Evolutionary conservation across 2,797 vertebrate genomes (phyloP).

Genomic region (Pteronotus mesoamericanus): DNA sequence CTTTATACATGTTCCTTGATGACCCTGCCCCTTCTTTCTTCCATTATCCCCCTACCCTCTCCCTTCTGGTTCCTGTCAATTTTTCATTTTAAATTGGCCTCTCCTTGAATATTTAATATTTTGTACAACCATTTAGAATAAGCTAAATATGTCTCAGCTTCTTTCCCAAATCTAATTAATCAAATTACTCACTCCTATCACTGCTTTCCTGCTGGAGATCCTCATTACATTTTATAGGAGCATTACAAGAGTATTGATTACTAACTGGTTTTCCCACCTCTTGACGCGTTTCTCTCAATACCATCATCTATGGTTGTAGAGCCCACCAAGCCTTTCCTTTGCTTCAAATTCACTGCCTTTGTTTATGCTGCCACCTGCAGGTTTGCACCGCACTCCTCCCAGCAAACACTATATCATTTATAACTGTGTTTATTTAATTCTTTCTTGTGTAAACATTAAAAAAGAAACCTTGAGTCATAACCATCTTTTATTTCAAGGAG

Average conservation of each 20-base stretch:
- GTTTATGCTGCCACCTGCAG: background rate
- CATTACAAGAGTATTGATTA: background rate
- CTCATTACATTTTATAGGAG: background rate
- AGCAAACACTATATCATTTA: background rate
- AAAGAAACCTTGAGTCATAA: background rate
- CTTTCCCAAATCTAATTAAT: background rate
- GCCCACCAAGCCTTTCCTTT: background rate
- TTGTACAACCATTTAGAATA: background rate
- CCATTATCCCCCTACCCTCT: too few relatives aligned
- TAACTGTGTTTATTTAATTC: background rate
- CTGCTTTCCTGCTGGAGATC: background rate
- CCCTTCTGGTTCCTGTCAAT: too few relatives aligned
- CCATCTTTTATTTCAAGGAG: background rate
- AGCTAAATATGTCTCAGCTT: background rate
- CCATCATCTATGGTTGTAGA: fast-evolving
- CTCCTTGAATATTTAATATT: background rate
- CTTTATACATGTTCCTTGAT: too few relatives aligned
- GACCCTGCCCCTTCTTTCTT: too few relatives aligned
- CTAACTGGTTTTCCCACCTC: background rate
- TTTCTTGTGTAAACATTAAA: background rate
- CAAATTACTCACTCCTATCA: background rate
- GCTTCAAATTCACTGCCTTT: background rate
- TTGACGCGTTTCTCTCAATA: background rate
- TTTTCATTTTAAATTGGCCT: background rate
- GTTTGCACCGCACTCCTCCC: background rate